phyloP scores from a whole-genome alignment of 2,113 vertebrate genomes.

The Mirounga angustirostris region DNA sequence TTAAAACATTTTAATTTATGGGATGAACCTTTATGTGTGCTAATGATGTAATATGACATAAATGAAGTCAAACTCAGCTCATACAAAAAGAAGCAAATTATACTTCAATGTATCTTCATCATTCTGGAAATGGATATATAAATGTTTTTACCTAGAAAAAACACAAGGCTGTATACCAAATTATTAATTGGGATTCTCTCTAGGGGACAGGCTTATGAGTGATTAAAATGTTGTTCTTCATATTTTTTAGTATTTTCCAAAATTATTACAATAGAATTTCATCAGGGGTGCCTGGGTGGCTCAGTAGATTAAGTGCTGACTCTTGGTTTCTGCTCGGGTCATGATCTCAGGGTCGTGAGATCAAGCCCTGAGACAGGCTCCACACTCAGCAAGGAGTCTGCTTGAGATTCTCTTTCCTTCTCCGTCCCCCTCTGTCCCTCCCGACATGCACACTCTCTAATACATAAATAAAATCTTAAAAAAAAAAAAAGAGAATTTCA shows the following conservation, averaged over 20 bases:
- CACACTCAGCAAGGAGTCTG: too few species aligned
- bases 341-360: background rate
- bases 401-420: too few species aligned
- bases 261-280: conserved; percentile 30
- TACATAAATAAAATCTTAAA: too few species aligned
- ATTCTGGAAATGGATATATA: conserved; percentile 52
- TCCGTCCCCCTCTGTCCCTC: too few species aligned
- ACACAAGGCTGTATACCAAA: background rate
- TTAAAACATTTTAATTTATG: conserved; percentile 50
- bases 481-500: too few species aligned
- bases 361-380: background rate
- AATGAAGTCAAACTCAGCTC: conserved; percentile 53
- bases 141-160: conserved; percentile 9
- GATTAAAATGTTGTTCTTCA: conserved; percentile 36
- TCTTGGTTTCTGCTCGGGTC: background rate
- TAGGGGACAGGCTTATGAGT: background rate
- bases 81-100: conserved; percentile 27
- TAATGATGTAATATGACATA: conserved; percentile 21
- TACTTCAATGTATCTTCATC: conserved; percentile 44
- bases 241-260: conserved; percentile 50
- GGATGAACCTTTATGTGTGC: background rate
- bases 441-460: too few species aligned
- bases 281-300: background rate
- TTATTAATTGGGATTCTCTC: conserved; percentile 9
- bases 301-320: background rate